A percentile compares a stretch with the other conserved stretches of the same genome.
Evolutionary conservation across 2,113 vertebrate genomes (phyloP).

Genomic region (Pteruthius melanotis): DNA sequence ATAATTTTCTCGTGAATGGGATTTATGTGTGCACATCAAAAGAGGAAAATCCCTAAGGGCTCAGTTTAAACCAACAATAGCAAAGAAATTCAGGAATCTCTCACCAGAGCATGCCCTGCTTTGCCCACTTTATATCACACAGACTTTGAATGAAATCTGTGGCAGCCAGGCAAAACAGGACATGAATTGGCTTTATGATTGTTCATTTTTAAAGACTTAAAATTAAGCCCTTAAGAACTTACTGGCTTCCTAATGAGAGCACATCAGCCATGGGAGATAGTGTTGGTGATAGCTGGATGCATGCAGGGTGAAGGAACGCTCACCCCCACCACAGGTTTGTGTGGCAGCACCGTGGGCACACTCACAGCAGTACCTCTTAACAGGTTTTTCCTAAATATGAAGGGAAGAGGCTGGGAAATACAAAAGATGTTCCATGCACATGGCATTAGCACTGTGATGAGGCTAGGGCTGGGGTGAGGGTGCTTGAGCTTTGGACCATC

Average conservation of each 20-base stretch:
- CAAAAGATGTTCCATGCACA: background rate
- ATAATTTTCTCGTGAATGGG: background rate
- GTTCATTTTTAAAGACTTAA: background rate
- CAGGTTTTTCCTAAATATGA: background rate
- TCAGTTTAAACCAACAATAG: constrained; percentile 25
- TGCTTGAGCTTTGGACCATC: background rate
- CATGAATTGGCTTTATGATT: background rate
- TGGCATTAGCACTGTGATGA: background rate
- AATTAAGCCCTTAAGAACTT: background rate
- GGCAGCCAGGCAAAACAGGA: constrained; percentile 7
- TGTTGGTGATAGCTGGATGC: background rate
- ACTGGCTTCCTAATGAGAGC: background rate
- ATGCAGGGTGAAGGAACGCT: fast-evolving
- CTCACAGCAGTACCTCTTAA: fast-evolving
- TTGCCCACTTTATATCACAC: background rate
- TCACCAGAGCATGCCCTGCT: constrained; percentile 13
- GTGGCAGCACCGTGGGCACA: fast-evolving
- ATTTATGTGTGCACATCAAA: constrained; percentile 42
- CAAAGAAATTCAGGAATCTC: constrained; percentile 20
- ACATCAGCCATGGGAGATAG: background rate
- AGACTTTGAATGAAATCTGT: background rate
- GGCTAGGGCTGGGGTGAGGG: background rate
- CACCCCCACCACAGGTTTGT: fast-evolving
- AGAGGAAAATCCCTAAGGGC: constrained; percentile 33
- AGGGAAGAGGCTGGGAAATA: background rate